Evolutionary conservation across 2,113 vertebrate genomes (phyloP).

Genomic region (Esox niger): DNA sequence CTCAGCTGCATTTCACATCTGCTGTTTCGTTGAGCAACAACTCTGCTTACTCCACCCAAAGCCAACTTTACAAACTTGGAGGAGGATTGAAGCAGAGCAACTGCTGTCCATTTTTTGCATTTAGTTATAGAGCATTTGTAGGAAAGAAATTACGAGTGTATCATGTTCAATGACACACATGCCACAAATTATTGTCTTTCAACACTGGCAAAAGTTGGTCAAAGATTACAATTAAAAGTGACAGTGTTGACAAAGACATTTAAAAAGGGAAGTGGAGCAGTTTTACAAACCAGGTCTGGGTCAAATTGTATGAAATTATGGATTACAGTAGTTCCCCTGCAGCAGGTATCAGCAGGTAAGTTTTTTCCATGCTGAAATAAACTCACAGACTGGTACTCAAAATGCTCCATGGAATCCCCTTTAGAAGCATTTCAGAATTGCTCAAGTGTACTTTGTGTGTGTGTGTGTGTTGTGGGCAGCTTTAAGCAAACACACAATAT

Average conservation of each 20-base stretch:
- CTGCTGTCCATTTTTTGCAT: background rate
- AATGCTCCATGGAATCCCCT: too few species aligned
- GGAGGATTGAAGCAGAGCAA: background rate
- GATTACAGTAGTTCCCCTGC: background rate
- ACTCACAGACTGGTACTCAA: too few species aligned
- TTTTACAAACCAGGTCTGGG: background rate
- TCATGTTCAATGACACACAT: background rate
- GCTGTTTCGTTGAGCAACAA: background rate
- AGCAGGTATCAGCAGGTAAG: too few species aligned
- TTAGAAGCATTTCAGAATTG: too few species aligned
- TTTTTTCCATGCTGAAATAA: too few species aligned
- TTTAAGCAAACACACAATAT: background rate
- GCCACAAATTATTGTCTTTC: background rate
- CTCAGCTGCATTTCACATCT: background rate
- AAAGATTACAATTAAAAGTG: background rate
- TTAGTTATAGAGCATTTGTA: background rate
- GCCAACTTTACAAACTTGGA: background rate
- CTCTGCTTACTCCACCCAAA: background rate
- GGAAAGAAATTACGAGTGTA: background rate
- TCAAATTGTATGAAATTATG: background rate
- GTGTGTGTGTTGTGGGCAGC: background rate
- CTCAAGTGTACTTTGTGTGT: too few species aligned
- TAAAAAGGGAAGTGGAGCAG: background rate
- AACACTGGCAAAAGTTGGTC: background rate
- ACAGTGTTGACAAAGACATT: background rate